These are phyloP conservation scores for Centruroides sculpturatus DNA, from an alignment of 1,140 invertebrate genomes.

Conservation along the genomic window DNA sequence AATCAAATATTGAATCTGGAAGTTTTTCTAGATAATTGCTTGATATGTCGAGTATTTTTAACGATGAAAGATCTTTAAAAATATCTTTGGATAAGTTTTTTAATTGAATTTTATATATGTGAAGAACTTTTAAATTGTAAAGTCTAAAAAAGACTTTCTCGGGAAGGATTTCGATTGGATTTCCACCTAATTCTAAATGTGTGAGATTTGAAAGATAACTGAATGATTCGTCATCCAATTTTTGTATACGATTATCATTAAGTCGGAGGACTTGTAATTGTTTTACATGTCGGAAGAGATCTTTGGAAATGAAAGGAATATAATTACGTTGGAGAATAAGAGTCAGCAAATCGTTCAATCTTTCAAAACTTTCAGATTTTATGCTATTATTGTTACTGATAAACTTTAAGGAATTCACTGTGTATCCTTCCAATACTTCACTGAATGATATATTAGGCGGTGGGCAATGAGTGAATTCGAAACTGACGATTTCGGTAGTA, in stretches of 20 bases:
- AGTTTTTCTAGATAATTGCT: slow-evolving; percentile 16
- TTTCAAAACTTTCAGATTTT: not conserved
- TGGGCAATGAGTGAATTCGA: slow-evolving; percentile 4
- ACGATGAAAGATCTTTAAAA: slow-evolving; percentile 12
- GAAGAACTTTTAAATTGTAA: slow-evolving; percentile 2
- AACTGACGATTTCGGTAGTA: not conserved
- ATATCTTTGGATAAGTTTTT: slow-evolving; percentile 1
- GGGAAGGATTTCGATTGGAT: slow-evolving; percentile 3
- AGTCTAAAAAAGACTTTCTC: slow-evolving; percentile 3
- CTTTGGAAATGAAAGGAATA: not conserved
- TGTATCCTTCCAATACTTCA: slow-evolving; percentile 1
- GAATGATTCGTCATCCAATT: slow-evolving; percentile 5
- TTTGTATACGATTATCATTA: not conserved
- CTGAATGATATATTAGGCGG: slow-evolving; percentile 4
- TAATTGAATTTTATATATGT: slow-evolving; percentile 9
- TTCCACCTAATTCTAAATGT: slow-evolving; percentile 4
- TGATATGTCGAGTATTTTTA: slow-evolving; percentile 19
- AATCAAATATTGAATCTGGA: slow-evolving; percentile 9
- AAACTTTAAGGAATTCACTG: slow-evolving; percentile 4
- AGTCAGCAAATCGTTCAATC: too few species aligned
- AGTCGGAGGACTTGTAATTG: not conserved
- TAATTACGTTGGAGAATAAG: too few species aligned
- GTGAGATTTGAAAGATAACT: not conserved
- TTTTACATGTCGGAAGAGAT: slow-evolving; percentile 3
- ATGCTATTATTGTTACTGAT: not conserved